Base-by-base conservation (phyloP, 2,113 vertebrate genomes). In the Cyphomyrus plagiostoma region DNA sequence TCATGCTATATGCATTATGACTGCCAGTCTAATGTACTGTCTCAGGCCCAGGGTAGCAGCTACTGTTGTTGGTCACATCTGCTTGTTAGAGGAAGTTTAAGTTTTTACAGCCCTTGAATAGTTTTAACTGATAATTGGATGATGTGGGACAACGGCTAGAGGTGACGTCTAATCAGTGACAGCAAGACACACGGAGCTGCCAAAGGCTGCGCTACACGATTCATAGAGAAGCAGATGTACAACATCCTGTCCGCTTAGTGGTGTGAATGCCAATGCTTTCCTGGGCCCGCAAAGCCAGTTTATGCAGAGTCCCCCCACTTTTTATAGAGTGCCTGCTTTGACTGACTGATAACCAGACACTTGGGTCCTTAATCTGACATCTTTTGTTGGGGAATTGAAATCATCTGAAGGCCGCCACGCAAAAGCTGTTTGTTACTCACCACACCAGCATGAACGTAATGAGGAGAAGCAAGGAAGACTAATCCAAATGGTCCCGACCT, bases 101-200 rank as follows among this genome's bases (percentile, higher is more conserved):
- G 89, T 84, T 45, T 52, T 23, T 45, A 11, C 4, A 3, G 30
- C 89, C 77, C 21, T 46, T 42, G 17, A 23, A 56, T 66, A 46
- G 49, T 23, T 88, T 84, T 26, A 50, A 30, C 49, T 42, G 89
- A 83, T 88, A 90, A 90, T 90, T 90, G 77, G 70, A 39, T 84
- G 74, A 77, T 49, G 80, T 62, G 87, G 90, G 90, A 82, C 87
- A 88, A 84, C 52, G 77, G 90, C 87, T 90, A 35, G 53, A 84
- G 90, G 90, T 90, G 90, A 90, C 90, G 87, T 88, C 88, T 84
- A 90, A 90, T 88, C 87, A 88, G 87, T 88, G 87, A 88, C 87
- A 90, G 87, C 15, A 21, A 85, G 52, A 52, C 90, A 66, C 58
- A 77, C 87, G 5, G 50, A 50, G 52, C 70, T 66, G 89, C 87